phyloP scores from a whole-genome alignment of 2,797 vertebrate species.

The Pangasius krempfi region DNA sequence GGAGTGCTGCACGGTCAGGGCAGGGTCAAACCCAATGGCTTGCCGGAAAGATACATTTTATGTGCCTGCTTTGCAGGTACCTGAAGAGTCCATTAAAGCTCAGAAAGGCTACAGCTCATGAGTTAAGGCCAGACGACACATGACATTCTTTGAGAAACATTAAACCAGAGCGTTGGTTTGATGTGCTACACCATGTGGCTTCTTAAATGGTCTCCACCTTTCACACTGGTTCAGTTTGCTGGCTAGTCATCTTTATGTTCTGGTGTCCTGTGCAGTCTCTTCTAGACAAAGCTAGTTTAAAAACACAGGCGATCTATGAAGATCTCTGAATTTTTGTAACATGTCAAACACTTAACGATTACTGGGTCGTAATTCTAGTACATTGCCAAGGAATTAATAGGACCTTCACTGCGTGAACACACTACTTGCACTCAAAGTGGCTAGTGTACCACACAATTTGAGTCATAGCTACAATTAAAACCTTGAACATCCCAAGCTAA shows the following conservation, averaged over 20 bases:
- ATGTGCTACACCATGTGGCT: constrained; percentile 7
- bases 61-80: constrained; percentile 42
- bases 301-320: background rate
- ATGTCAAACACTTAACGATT: background rate
- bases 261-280: background rate
- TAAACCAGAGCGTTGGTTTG: background rate
- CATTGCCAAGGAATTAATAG: background rate
- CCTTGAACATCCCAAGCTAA: constrained; percentile 10
- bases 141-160: constrained; percentile 23
- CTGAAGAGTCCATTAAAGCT: constrained; percentile 46
- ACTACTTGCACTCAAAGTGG: background rate
- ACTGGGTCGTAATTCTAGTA: background rate
- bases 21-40: constrained; percentile 46
- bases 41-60: constrained; percentile 53
- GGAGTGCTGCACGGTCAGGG: constrained; percentile 15
- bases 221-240: background rate
- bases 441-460: background rate
- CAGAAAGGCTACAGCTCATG: constrained; percentile 50
- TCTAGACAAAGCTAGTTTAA: background rate
- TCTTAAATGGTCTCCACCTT: background rate
- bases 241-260: background rate
- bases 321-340: background rate
- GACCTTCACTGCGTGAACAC: background rate
- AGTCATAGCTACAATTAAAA: background rate
- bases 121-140: constrained; percentile 12